Base-by-base conservation (phyloP, 2,113 vertebrate genomes). In the Indri indri region DNA sequence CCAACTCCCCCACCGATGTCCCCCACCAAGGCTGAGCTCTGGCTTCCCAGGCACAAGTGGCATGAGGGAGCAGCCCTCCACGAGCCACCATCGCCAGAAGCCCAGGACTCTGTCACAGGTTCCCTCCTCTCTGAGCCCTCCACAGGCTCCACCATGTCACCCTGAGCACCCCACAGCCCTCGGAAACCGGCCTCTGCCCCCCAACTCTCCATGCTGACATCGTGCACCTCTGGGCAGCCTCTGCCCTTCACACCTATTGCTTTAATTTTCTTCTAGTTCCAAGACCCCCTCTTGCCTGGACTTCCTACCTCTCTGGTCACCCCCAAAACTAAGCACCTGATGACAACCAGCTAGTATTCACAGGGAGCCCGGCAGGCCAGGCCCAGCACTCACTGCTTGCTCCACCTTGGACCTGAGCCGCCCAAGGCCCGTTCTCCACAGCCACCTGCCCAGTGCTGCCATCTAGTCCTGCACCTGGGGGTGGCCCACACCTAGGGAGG, bases 371-470 rank as follows among this genome's bases (percentile, higher is more conserved):
- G 0, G 17, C 54, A 17, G 50, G 83, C 32, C 57, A 65, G 66
- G 57, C 79, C 37, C 68, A 4, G 37, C 0, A 1, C 30, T 50
- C 20, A 10, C 92, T 10, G 42, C 65, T 40, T 5, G 0, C 37
- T 27, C 27, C 5, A 27, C 76, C 59, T 47, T 8, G 23, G 47
- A 68, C 47, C 40, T n/a, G 3, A 7, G 23, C 22, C 45, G 27
- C 47, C 37, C 42, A 32, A 2, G 17, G 37, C 3, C 0, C 68
- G 52, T 20, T 59, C 83, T 40, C 66, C 59, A 50, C 13, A 11
- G 11, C 50, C 13, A 13, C 50, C 0, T 1, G 54, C 17, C 0
- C 2, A 8, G 77, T 5, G 5, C 73, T 34, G 16, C 37, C 68
- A 30, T 54, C n/a, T 50, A 6, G 0, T 13, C 47, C 54, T 50